Percentiles rank a stretch among this genome's conserved stretches.
Conservation (phyloP, 1,140 invertebrate species). For the Aradophagus sp. region DNA sequence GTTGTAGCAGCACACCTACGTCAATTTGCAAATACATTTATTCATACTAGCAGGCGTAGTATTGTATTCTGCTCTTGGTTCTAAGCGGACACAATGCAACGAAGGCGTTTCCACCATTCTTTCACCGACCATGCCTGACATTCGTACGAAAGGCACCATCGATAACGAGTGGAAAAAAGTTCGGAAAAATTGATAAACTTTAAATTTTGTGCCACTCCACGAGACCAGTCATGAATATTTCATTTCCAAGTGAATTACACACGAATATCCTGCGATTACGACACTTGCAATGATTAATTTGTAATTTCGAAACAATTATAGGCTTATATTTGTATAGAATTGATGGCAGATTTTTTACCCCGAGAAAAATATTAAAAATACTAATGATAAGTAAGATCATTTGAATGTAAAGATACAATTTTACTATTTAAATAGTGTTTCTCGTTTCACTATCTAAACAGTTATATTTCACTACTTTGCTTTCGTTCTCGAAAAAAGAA, state of each 20-base stretch:
- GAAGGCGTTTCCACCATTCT: conserved; percentile 63
- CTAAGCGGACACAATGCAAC: conserved; percentile 62
- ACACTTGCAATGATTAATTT: conserved; percentile 36
- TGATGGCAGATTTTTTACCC: no score
- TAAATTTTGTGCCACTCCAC: conserved; percentile 27
- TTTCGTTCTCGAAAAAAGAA: no score
- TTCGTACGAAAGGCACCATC: conserved; percentile 50
- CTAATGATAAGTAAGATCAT: no score
- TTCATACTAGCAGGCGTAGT: conserved; percentile 63
- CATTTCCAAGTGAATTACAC: conserved; percentile 45
- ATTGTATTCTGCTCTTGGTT: conserved; percentile 65
- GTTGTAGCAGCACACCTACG: no score
- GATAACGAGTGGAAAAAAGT: conserved; percentile 50
- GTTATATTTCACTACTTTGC: no score
- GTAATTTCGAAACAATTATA: conserved; percentile 35
- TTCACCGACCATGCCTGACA: conserved; percentile 59
- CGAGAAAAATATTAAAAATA: no score
- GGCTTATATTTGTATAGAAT: no score
- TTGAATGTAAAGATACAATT: no score
- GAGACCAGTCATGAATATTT: conserved; percentile 43
- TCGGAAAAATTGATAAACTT: conserved; percentile 42
- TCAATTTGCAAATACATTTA: conserved; percentile 70
- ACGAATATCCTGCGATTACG: conserved; percentile 40
- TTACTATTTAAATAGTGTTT: no score
- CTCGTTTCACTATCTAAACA: no score